Evolutionary conservation across 2,113 vertebrate genomes (phyloP).

Genomic region (Benitochromis conjunctus): DNA sequence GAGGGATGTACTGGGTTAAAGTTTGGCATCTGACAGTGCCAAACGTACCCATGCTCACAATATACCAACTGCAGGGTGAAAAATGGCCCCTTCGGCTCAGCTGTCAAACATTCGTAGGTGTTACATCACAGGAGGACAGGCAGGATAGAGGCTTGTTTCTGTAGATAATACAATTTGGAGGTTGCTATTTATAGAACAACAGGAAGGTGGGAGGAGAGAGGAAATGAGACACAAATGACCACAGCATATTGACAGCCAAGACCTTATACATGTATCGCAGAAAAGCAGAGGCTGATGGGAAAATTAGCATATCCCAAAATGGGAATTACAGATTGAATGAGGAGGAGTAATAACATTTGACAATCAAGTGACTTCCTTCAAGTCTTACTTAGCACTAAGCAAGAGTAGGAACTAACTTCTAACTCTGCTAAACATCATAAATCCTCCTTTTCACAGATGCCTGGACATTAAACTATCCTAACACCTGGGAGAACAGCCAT

Average conservation of each 20-base stretch:
- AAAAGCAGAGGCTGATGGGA: background rate
- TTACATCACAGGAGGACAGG: conserved; percentile 8
- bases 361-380: too few species aligned
- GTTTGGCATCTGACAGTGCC: background rate
- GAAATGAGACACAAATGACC: background rate
- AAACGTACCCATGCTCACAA: background rate
- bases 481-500: background rate
- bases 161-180: conserved; percentile 26
- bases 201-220: background rate
- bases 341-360: background rate
- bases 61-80: background rate
- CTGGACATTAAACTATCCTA: background rate
- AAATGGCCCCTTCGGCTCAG: conserved; percentile 1
- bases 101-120: conserved; percentile 20
- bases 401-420: background rate
- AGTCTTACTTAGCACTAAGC: background rate
- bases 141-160: conserved; percentile 13
- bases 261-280: background rate
- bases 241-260: background rate
- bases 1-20: background rate
- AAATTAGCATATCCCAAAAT: background rate
- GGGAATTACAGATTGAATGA: background rate
- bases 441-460: background rate
- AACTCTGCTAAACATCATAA: background rate
- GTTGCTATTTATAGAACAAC: conserved; percentile 22